Base-by-base conservation (phyloP, 2,113 vertebrate genomes). In the Ailurus styani region DNA sequence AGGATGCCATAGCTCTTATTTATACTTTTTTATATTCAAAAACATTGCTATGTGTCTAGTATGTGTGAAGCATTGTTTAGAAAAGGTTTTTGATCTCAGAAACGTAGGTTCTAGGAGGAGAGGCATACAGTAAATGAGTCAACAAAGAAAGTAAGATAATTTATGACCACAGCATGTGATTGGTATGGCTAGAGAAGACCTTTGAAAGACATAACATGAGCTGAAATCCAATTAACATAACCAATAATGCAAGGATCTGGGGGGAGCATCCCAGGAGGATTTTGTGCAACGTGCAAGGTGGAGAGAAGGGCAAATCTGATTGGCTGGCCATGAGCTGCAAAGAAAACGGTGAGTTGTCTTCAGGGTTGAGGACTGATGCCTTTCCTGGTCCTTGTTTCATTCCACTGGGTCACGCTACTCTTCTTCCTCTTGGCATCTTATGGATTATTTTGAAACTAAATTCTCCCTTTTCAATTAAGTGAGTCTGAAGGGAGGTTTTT, bases 271-370 rank as follows among this genome's bases (percentile, higher is more conserved):
- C 18, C 17, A 55, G 21, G 87, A 86, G 37, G 55, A 52, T 15
- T 50, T 2, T 3, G 14, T 17, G 9, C 31, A 50, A 40, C 6
- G 10, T 18, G 45, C 82, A 50, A 68, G n/a, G 6, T n/a, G n/a
- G 57, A 52, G 20, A 72, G 37, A 50, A 18, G n/a, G 29, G 34
- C 7, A 2, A 31, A 7, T 10, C 13, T 20, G 17, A 27, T 20
- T 1, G 2, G 8, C 0, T 87, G 47, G 37, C 20, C 1, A 0
- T 3, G 10, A 34, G 7, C 37, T 10, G 21, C 14, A 13, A 45
- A n/a, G 4, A 8, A 29, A 54, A 47, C 10, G 5, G 1, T 27
- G 1, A 0, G 5, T 0, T 14, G 29, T 95, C 47, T 78, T 45
- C 47, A 21, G 1, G 31, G 85, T 66, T 47, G 73, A 77, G 73